Evolutionary conservation across 2,113 vertebrate genomes (phyloP).

Genomic region (Dipodomys merriami): DNA sequence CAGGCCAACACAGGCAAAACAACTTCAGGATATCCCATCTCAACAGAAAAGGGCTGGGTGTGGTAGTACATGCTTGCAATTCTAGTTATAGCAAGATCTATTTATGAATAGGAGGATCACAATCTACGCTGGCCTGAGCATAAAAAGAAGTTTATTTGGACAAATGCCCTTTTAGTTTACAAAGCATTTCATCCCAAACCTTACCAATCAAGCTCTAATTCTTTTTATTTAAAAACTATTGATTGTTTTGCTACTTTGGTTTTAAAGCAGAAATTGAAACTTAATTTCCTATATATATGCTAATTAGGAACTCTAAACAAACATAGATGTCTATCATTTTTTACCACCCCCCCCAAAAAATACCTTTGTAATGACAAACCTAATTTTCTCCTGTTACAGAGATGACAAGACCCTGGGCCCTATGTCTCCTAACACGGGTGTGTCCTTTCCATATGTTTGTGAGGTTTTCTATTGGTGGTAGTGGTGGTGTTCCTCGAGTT

Average conservation of each 20-base stretch:
- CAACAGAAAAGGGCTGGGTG: too few relatives aligned
- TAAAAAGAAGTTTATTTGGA: neutral
- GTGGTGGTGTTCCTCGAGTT: too few relatives aligned
- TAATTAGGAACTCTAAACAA: constrained; percentile 4
- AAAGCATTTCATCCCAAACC: constrained; percentile 19
- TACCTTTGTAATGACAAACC: neutral
- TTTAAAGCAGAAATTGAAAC: constrained; percentile 54
- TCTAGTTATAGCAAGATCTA: too few relatives aligned
- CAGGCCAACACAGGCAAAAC: too few relatives aligned
- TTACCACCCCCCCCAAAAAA: neutral
- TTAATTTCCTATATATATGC: constrained; percentile 49
- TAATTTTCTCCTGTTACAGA: neutral
- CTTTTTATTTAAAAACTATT: constrained; percentile 55
- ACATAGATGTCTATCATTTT: constrained; percentile 28
- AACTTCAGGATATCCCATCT: too few relatives aligned
- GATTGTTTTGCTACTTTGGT: neutral
- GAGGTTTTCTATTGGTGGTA: too few relatives aligned
- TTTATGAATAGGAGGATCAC: too few relatives aligned
- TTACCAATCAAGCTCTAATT: constrained; percentile 30
- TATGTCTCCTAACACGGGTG: neutral
- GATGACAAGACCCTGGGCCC: neutral
- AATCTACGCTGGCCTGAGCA: too few relatives aligned
- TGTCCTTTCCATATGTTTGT: neutral
- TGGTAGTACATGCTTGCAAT: too few relatives aligned
- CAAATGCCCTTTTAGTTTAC: constrained; percentile 40